Conservation (phyloP, 2,888 invertebrate genomes). For the Smittia sp. region DNA sequence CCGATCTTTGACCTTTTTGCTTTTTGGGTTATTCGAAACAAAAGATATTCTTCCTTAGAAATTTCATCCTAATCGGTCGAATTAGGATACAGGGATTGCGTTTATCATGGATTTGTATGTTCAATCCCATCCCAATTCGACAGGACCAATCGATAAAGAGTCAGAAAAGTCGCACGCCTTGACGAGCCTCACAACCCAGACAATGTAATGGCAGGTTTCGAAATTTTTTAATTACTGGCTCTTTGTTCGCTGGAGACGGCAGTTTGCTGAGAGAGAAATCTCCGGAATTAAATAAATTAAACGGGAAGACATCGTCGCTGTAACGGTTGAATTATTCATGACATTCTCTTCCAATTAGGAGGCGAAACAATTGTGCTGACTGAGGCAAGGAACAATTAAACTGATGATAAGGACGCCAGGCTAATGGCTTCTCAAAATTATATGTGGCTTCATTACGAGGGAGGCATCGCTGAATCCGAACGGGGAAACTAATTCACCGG, state of each 20-base stretch:
- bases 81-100: too few relatives aligned
- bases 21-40: too few relatives aligned
- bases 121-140: too few relatives aligned
- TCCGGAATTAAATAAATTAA: constrained; percentile 4
- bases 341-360: constrained; percentile 16
- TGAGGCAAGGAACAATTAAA: neutral
- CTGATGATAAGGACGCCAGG: constrained; percentile 3
- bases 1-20: too few relatives aligned
- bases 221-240: neutral
- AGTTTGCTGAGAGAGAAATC: neutral
- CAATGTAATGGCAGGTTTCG: too few relatives aligned
- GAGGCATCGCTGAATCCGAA: neutral
- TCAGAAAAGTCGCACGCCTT: too few relatives aligned
- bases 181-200: too few relatives aligned
- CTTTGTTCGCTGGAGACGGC: too few relatives aligned
- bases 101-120: too few relatives aligned
- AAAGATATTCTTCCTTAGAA: too few relatives aligned
- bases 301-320: constrained; percentile 1
- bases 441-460: neutral
- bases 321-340: constrained; percentile 14
- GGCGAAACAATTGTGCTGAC: neutral
- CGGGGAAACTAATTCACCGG: neutral
- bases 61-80: too few relatives aligned
- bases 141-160: too few relatives aligned
- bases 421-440: neutral